Evolutionary conservation across 2,113 vertebrate species (phyloP), one percentile per base, ranked within the genome.

Genomic region (Nematolebias whitei): DNA sequence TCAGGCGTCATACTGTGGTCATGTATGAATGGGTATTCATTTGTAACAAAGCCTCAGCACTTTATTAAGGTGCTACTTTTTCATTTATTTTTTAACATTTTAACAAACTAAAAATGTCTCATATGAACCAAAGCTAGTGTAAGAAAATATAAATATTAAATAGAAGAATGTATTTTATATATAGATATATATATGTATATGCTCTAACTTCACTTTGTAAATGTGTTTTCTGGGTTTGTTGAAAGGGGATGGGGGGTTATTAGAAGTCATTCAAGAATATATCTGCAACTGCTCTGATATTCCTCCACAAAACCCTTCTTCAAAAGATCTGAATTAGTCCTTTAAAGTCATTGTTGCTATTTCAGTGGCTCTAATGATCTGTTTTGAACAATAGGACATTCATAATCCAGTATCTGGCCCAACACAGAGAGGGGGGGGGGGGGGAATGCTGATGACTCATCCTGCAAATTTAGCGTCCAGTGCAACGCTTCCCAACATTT

Each of bases 121-220:
- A 59, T 73, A 43, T 79, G 78, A 89, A 88, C 88, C 88, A 91
- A 91, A 89, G 89, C 76, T 80, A 67, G 79, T 68, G 68, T 80
- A 50, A 63, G 8, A 32, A 51, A 80, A 48, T 15, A 73, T n/a
- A 68, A 47, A 9, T 8, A 35, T 8, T 57, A 52, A 50, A 69
- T 77, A 79, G 79, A 75, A 80, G 82, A 88, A 89, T 89, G 85
- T 86, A 85, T 60, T 71, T 40, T 40, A 16, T 24, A 26, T 7
- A 51, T 10, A 29, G 2, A 52, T 12, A 53, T 19, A 53, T 49
- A 23, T 29, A 47, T 56, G 53, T 35, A 35, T 64, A 61, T 72
- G 69, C 75, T 43, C 29, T 16, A 41, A 48, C 32, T 48, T 44
- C 39, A 52, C 35, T 29, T 18, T 32, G 26, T 53, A 32, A 18